Base-by-base conservation (phyloP, 2,113 vertebrate species). In the Rana temporaria region DNA sequence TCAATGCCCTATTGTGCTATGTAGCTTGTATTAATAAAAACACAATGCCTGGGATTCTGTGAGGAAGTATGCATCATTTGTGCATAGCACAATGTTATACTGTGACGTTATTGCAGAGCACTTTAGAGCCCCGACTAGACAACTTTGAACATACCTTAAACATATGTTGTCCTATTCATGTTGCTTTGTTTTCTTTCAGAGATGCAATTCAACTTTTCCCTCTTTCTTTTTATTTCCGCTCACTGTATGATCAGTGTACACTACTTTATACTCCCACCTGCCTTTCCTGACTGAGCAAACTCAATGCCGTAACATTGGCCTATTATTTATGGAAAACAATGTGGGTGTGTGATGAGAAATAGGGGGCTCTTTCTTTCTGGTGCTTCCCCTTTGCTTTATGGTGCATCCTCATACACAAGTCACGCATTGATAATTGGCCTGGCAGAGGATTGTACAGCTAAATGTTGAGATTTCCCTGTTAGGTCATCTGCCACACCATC, bases 21-120 rank as follows among this genome's bases (percentile, higher is more conserved):
- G n/a, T 22, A 63, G 6, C 60, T 26, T 63, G 19, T 75, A 75
- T 62, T 62, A 60, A 15, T 16, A 60, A n/a, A 38, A 42, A 75
- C 72, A 75, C 72, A 75, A 75, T 75, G 72, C 30, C 71, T 22
- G 55, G 56, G 71, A 60, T 73, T 72, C 52, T 73, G 17, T 57
- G 26, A 73, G 70, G 55, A 73, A 9, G 24, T 52, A 30, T 71
- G 69, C 52, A 72, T 57, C 69, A 72, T 52, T 72, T 65, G 14
- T 14, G 1, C 62, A 64, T 64, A 64, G 15, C 18, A 59, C 52
- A 53, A 52, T 71, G 22, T 71, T 52, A 55, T 6, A 55, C 26
- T 53, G 55, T 74, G 71, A 20, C 12, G 55, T 60, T 32, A 60
- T 73, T 57, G 24, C 9, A 42, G 6, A 63, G 9, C 60, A 15